Evolutionary conservation across 1,140 invertebrate genomes (phyloP).

Genomic region (Zophobas morio): DNA sequence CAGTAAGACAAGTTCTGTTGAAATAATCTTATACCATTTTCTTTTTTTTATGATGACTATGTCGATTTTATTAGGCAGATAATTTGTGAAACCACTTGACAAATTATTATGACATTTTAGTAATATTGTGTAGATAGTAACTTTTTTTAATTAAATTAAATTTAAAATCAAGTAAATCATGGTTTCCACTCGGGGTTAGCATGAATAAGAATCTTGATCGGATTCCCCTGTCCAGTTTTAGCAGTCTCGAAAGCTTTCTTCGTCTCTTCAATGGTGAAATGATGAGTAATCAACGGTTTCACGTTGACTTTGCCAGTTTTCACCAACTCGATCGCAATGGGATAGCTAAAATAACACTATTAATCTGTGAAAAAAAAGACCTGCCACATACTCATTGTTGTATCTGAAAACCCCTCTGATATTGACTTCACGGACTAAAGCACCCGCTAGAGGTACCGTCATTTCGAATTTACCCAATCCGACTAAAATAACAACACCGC

Average conservation of each 20-base stretch:
- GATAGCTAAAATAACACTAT: conserved; percentile 71
- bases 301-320: conserved; percentile 86
- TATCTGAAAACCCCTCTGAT: conserved; percentile 93
- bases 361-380: neutral
- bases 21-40: too few species aligned
- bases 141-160: neutral
- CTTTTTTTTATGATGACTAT: too few species aligned
- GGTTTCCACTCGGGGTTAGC: conserved; percentile 30
- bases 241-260: conserved; percentile 89
- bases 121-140: too few species aligned
- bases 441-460: conserved; percentile 85
- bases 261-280: conserved; percentile 87
- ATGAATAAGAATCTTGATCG: conserved; percentile 19
- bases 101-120: too few species aligned
- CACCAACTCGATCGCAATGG: conserved; percentile 85
- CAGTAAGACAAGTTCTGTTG: too few species aligned
- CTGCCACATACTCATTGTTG: conserved; percentile 81
- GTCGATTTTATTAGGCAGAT: too few species aligned
- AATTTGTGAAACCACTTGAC: too few species aligned
- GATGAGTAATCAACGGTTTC: conserved; percentile 90
- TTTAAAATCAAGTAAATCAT: conserved; percentile 2
- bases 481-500: conserved; percentile 87
- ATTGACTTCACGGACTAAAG: conserved; percentile 87
- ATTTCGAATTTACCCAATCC: conserved; percentile 86
- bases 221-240: conserved; percentile 28